phyloP scores from a whole-genome alignment of 1,140 invertebrate genomes.

The Brachionus sp. region DNA sequence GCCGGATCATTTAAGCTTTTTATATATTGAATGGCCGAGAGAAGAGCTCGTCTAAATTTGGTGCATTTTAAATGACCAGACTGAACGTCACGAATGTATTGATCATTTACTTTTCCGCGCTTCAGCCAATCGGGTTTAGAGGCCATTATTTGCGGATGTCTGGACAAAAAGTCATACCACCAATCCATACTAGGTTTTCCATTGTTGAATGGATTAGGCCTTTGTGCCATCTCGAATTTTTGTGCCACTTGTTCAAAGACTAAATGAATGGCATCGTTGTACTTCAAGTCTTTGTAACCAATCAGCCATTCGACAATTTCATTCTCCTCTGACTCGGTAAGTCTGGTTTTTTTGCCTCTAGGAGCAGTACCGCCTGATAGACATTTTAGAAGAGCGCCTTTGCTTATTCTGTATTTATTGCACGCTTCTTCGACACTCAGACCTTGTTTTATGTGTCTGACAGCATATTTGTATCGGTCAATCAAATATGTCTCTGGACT shows the following conservation, averaged over 20 bases:
- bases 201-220: slow-evolving; percentile 44
- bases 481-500: slow-evolving; percentile 42
- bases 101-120: slow-evolving; percentile 45
- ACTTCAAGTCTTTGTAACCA: slow-evolving; percentile 37
- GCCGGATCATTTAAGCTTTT: slow-evolving; percentile 4
- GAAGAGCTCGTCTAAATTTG: slow-evolving; percentile 33
- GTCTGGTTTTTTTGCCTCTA: slow-evolving; percentile 33
- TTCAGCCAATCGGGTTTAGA: slow-evolving; percentile 45
- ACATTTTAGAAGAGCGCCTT: slow-evolving; percentile 26
- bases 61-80: slow-evolving; percentile 44
- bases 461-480: slow-evolving; percentile 43
- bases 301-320: slow-evolving; percentile 46
- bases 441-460: slow-evolving; percentile 44
- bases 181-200: slow-evolving; percentile 45
- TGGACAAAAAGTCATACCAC: slow-evolving; percentile 46
- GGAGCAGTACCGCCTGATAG: slow-evolving; percentile 34
- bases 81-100: slow-evolving; percentile 43
- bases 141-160: slow-evolving; percentile 45
- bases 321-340: slow-evolving; percentile 42
- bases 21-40: slow-evolving; percentile 45
- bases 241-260: slow-evolving; percentile 42
- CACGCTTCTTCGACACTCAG: slow-evolving; percentile 42
- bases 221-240: slow-evolving; percentile 27
- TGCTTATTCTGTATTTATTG: slow-evolving; percentile 41
- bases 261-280: slow-evolving; percentile 44